A percentile compares a stretch with the other conserved stretches of the same genome.
Conservation (phyloP, 2,797 vertebrate genomes). For the Megaceryle alcyon region DNA sequence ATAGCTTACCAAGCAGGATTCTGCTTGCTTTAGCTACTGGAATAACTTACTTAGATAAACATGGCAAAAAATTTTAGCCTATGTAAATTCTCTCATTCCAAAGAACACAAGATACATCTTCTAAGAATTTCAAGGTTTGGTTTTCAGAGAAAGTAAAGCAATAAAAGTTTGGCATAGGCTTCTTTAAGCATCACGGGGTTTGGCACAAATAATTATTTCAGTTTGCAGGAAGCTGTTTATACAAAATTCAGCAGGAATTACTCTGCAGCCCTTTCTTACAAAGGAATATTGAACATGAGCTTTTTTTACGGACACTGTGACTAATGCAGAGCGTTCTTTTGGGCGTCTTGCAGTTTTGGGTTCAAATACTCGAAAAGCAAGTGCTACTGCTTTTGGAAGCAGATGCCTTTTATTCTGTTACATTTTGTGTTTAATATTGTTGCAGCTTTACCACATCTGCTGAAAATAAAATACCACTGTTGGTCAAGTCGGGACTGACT, state of each 20-base stretch:
- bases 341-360: background rate
- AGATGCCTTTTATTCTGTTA: background rate
- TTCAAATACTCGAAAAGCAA: background rate
- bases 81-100: background rate
- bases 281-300: background rate
- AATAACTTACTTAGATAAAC: background rate
- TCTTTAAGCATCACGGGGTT: background rate
- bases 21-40: background rate
- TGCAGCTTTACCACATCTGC: background rate
- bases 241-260: background rate
- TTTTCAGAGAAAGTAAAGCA: background rate
- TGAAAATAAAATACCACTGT: background rate
- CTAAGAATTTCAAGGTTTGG: background rate
- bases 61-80: background rate
- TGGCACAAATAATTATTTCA: background rate
- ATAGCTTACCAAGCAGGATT: background rate
- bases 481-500: background rate
- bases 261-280: background rate
- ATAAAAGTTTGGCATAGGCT: background rate
- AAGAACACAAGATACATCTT: background rate
- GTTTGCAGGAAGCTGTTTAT: background rate
- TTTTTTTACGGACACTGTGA: background rate
- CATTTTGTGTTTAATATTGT: background rate
- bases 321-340: background rate
- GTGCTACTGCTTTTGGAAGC: background rate